Conservation (phyloP, 2,113 vertebrate species). For the Epinephelus lanceolatus region DNA sequence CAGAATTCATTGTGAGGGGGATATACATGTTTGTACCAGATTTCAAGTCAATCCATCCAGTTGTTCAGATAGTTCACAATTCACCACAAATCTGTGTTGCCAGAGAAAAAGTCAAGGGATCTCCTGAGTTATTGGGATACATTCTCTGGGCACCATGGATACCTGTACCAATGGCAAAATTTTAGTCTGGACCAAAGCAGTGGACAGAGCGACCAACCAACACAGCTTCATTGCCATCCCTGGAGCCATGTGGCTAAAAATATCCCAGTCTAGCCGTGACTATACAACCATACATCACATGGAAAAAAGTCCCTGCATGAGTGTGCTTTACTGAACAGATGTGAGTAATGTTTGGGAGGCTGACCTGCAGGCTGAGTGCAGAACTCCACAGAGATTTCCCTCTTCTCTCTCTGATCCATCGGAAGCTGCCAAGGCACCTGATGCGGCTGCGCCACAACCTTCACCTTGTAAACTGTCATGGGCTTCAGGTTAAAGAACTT, state of each 20-base stretch:
- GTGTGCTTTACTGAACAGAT: slow-evolving; percentile 17
- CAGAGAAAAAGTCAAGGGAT: background rate
- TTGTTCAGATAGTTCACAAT: background rate
- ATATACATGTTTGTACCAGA: background rate
- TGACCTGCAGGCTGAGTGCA: slow-evolving; percentile 96
- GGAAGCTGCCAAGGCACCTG: slow-evolving; percentile 99
- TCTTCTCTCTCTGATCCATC: slow-evolving; percentile 93
- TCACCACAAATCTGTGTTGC: background rate
- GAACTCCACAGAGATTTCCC: slow-evolving; percentile 95
- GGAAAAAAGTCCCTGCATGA: background rate
- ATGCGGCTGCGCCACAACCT: slow-evolving; percentile 93
- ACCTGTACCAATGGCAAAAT: background rate
- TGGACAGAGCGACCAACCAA: background rate
- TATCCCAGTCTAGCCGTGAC: background rate
- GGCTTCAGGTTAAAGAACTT: slow-evolving; percentile 94
- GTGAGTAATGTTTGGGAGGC: slow-evolving; percentile 47
- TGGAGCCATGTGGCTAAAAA: slow-evolving; percentile 2
- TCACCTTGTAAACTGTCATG: slow-evolving; percentile 92
- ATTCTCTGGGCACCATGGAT: background rate
- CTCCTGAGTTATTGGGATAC: background rate
- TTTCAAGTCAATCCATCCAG: background rate
- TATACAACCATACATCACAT: background rate
- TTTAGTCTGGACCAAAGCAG: background rate
- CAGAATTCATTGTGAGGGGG: background rate
- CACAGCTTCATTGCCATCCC: background rate